Base-by-base conservation (phyloP, 1,140 invertebrate species). In the Radopholus similis region DNA sequence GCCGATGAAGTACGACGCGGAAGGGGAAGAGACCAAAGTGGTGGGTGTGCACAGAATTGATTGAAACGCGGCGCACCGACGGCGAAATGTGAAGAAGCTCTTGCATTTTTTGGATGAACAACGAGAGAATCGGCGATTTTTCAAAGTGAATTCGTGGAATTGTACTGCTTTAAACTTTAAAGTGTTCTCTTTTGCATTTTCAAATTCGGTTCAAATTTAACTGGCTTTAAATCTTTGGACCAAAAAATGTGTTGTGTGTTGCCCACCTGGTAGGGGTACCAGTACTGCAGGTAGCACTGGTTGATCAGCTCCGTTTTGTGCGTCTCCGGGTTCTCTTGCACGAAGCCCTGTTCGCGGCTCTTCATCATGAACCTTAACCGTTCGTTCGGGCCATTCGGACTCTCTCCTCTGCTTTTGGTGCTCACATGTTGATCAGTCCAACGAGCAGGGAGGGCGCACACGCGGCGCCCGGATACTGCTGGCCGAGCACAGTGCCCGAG, bases 331-430 rank as follows among this genome's bases (percentile, higher is more conserved):
- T n/a, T n/a, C n/a, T 63, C 28, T 35, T 68, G 62, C 23, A 73
- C 62, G 55, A 79, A 82, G 6, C 80, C 74, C 23, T 69, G 44
- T 4, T 65, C 70, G 4, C 81, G 78, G 57, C 85, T 84, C 66
- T 84, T 85, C 63, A 87, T 84, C 66, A 88, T 81, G 72, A 88
- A 87, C 88, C 88, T 88, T n/a, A n/a, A n/a, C n/a, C n/a, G n/a
- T 76, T 88, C 87, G 78, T 88, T 88, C 47, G 88, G 81, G 55
- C 86, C 85, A 70, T 88, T 87, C 73, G 69, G 51, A 73, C 13
- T 6, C 28, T 23, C 15, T 11, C 21, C 32, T 23, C 13, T 35
- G 15, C 18, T 49, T 44, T 3, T 60, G 4, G 5, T 15, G 34
- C n/a, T 60, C 28, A 32, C 15, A 5, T 21, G 5, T 35, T 2